phyloP scores from a whole-genome alignment of 2,797 vertebrate species.

The Alca torda region DNA sequence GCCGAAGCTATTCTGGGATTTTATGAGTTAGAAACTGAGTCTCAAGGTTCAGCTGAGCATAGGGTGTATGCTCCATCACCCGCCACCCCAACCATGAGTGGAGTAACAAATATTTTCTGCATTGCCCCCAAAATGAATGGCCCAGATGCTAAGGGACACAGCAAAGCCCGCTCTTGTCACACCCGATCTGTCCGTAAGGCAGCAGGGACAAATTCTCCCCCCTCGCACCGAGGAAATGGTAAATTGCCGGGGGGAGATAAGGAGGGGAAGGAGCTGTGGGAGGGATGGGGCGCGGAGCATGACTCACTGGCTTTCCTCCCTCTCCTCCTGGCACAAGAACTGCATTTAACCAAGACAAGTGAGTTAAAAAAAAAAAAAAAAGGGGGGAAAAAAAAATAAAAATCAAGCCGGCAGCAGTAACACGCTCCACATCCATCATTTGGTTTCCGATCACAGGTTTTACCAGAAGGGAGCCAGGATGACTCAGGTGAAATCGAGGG shows the following conservation, averaged over 20 bases:
- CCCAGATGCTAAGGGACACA: background rate
- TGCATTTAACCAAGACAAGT: background rate
- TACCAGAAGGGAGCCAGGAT: background rate
- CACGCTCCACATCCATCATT: accelerated
- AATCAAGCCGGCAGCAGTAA: background rate
- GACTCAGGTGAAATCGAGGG: slow-evolving; percentile 28
- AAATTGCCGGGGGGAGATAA: background rate
- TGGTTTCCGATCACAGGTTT: background rate
- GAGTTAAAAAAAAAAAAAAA: no score
- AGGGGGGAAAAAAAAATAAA: no score
- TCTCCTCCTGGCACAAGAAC: background rate
- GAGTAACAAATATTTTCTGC: background rate
- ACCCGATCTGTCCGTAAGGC: background rate
- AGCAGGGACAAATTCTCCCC: background rate
- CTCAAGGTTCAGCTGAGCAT: background rate
- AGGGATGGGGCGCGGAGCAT: background rate
- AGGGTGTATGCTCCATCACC: background rate
- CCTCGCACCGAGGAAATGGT: background rate
- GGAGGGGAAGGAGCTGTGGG: background rate
- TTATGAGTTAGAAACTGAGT: background rate
- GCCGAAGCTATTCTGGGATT: background rate
- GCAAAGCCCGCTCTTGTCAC: background rate
- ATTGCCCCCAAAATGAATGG: background rate
- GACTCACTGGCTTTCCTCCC: slow-evolving; percentile 29
- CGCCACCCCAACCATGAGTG: accelerated